Conservation (phyloP, 1,140 invertebrate genomes). For the Coelopa frigida region DNA sequence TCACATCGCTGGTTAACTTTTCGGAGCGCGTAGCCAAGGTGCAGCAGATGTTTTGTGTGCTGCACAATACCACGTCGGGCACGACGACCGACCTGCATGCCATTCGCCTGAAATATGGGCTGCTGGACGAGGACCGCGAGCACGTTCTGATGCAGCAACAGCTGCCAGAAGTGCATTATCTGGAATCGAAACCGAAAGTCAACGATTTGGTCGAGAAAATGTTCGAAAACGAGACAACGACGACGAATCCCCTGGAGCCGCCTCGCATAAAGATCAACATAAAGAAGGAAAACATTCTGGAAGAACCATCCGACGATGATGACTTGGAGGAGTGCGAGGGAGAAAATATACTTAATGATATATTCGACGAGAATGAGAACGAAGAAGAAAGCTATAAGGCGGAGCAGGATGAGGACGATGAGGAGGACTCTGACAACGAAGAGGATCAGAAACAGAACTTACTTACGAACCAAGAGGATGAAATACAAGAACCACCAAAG, state of each 20-base stretch:
- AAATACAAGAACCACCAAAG: not conserved
- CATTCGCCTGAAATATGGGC: slow-evolving; percentile 5
- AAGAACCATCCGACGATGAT: not conserved
- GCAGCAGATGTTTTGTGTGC: slow-evolving; percentile 27
- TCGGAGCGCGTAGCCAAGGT: slow-evolving; percentile 29
- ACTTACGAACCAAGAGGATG: not conserved
- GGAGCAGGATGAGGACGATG: not conserved
- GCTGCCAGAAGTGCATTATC: not conserved
- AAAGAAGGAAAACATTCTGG: slow-evolving; percentile 6
- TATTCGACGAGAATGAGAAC: not conserved
- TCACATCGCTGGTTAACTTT: slow-evolving; percentile 31
- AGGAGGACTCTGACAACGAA: not conserved
- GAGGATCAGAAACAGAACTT: not conserved
- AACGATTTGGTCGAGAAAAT: not conserved
- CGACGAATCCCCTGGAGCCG: not conserved
- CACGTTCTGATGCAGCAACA: not conserved
- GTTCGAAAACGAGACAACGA: not conserved
- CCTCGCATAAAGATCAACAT: not conserved
- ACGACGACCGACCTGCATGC: not conserved
- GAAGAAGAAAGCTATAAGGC: not conserved
- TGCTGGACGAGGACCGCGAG: not conserved
- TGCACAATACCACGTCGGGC: slow-evolving; percentile 11
- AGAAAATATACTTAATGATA: too few species aligned
- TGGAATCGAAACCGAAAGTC: slow-evolving; percentile 2
- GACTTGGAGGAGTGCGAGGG: not conserved